Conservation (phyloP, 2,113 vertebrate species). For the Anoura caudifer region DNA sequence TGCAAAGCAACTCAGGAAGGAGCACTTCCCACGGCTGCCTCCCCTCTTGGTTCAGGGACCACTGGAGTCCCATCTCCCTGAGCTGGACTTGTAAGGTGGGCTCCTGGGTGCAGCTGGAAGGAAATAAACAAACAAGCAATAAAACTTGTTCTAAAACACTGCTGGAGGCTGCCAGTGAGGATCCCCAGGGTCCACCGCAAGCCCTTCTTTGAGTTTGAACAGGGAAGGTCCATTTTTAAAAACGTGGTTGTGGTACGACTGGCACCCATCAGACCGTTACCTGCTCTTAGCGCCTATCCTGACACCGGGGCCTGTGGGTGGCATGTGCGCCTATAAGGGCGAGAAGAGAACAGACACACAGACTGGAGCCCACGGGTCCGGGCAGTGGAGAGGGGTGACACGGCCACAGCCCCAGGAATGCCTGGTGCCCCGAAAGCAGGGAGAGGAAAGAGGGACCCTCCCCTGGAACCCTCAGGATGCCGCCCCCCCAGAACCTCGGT, state of each 20-base stretch:
- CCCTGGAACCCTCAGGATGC: neutral
- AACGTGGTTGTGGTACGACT: neutral
- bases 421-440: neutral
- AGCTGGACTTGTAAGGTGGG: neutral
- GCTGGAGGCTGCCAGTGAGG: neutral
- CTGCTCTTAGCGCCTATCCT: neutral
- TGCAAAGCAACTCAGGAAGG: neutral
- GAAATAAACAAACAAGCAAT: neutral
- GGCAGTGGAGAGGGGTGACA: accelerated
- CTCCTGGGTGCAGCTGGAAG: neutral
- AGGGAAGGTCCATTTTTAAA: neutral
- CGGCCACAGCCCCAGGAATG: accelerated
- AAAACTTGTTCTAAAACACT: neutral
- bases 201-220: neutral
- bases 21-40: neutral
- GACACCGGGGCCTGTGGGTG: neutral
- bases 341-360: neutral
- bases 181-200: accelerated
- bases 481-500: neutral
- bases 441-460: neutral
- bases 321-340: accelerated
- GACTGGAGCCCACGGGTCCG: accelerated
- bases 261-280: accelerated
- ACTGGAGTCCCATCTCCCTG: neutral
- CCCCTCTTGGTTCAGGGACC: neutral